Conservation (phyloP, 1,140 invertebrate genomes). For the Microplitis demolitor region DNA sequence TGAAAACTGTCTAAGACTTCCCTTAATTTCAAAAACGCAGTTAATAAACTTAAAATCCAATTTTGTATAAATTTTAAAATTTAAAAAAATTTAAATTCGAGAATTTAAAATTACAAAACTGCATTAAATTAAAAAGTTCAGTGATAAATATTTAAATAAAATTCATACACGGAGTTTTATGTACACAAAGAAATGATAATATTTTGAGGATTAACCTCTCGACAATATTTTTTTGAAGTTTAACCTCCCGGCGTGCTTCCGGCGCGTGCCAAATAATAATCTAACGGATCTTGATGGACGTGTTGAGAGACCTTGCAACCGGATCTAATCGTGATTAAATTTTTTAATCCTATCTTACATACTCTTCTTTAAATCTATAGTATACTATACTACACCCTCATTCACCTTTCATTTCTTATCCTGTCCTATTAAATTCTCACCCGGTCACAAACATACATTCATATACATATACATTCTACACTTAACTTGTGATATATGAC, state of each 20-base stretch:
- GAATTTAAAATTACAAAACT: neutral
- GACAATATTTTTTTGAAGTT: neutral
- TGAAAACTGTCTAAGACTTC: too few species aligned
- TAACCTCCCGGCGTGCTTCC: constrained; percentile 1
- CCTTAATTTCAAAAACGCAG: too few species aligned
- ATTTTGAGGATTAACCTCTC: constrained; percentile 3
- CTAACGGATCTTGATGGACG: constrained; percentile 19
- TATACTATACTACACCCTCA: neutral
- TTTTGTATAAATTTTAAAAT: too few species aligned
- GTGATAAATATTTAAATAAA: neutral
- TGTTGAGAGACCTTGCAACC: constrained; percentile 24
- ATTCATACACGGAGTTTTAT: too few species aligned
- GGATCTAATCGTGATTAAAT: constrained; percentile 26
- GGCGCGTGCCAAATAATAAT: constrained; percentile 28
- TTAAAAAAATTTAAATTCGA: too few species aligned
- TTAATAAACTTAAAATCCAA: too few species aligned
- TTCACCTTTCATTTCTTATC: neutral
- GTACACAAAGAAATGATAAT: neutral
- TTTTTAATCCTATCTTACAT: constrained; percentile 2
- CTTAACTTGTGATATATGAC: too few species aligned
- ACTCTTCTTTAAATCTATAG: neutral
- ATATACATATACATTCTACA: too few species aligned
- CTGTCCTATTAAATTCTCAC: too few species aligned
- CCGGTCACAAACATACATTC: too few species aligned
- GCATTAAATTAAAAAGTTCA: neutral